Base-by-base conservation (phyloP, 1,140 invertebrate genomes). In the Chionoecetes opilio region DNA sequence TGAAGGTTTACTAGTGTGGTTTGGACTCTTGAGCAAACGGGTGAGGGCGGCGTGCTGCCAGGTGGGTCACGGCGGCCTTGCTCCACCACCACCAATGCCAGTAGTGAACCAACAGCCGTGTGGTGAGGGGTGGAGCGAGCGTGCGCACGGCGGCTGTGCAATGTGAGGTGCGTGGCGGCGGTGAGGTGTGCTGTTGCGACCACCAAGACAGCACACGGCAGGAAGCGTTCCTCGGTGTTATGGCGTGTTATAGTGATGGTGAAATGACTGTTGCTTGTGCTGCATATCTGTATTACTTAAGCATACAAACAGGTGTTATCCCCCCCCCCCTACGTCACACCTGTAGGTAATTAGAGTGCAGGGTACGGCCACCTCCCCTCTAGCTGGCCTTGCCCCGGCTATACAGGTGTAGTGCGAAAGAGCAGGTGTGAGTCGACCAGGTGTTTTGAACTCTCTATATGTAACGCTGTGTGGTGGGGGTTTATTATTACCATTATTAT, bases 1-100 rank as follows among this genome's bases (percentile, higher is more conserved):
- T 75, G 63, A 75, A 75, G 26, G 63, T 75, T 75, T 75, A 75
- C 63, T n/a, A 75, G 63, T 75, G 63, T 75, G 63, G 63, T 75
- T 75, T 75, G 63, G 63, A 75, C 63, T 75, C 21, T 14, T 14
- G 14, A 75, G 63, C 6, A 75, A n/a, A n/a, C 21, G 63, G 63
- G 63, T n/a, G 63, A 26, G 0, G 63, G 63, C 63, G 63, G 63
- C 63, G 63, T 75, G 21, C 63, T 75, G 63, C 63, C 63, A 75
- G 63, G 63, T 75, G 63, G 63, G 63, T 75, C 63, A 75, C 63
- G 63, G 63, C n/a, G 63, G 63, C 63, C 63, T 53, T 53, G 63
- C 63, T 75, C 63, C 63, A 75, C n/a, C 6, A 17, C 63, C 63
- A 26, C n/a, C 63, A n/a, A 26, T n/a, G 63, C n/a, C 63, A 75